Conservation (phyloP, 2,797 vertebrate genomes). For the Spea hammondii region DNA sequence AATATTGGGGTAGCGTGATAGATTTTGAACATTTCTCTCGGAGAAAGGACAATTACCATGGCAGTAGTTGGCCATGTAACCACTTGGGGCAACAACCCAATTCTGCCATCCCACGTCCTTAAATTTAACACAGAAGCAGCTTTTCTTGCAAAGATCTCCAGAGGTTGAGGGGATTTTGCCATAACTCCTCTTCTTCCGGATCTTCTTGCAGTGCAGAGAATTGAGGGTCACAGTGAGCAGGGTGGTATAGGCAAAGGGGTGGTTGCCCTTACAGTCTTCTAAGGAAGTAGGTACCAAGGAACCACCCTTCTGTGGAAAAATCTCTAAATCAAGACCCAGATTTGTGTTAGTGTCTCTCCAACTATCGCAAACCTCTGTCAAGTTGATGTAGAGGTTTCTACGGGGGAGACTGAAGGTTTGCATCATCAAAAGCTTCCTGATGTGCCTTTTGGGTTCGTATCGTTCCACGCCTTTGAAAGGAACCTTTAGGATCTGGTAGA, state of each 20-base stretch:
- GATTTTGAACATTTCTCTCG: slow-evolving; percentile 77
- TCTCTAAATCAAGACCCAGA: slow-evolving; percentile 72
- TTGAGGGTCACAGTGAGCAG: slow-evolving; percentile 82
- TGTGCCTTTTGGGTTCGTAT: slow-evolving; percentile 52
- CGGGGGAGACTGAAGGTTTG: slow-evolving; percentile 67
- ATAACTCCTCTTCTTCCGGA: slow-evolving; percentile 61
- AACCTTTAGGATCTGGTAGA: slow-evolving; percentile 65
- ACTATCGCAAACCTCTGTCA: slow-evolving; percentile 67
- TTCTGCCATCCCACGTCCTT: slow-evolving; percentile 92
- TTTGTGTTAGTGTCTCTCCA: slow-evolving; percentile 65
- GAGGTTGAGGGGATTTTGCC: slow-evolving; percentile 51
- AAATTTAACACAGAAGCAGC: slow-evolving; percentile 88
- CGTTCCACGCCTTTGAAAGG: slow-evolving; percentile 61
- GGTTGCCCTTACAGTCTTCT: slow-evolving; percentile 11
- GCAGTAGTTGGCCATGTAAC: slow-evolving; percentile 95
- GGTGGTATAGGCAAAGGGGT: slow-evolving; percentile 66
- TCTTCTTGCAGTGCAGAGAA: slow-evolving; percentile 71
- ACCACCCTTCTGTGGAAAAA: slow-evolving; percentile 55
- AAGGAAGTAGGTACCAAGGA: accelerated
- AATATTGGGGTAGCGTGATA: slow-evolving; percentile 91
- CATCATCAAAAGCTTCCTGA: slow-evolving; percentile 67
- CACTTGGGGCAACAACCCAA: slow-evolving; percentile 93
- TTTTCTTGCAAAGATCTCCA: slow-evolving; percentile 78
- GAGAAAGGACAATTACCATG: slow-evolving; percentile 87
- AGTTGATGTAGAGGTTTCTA: slow-evolving; percentile 69